phyloP scores from a whole-genome alignment of 2,888 invertebrate genomes.

The Heteromyza rotundicornis region DNA sequence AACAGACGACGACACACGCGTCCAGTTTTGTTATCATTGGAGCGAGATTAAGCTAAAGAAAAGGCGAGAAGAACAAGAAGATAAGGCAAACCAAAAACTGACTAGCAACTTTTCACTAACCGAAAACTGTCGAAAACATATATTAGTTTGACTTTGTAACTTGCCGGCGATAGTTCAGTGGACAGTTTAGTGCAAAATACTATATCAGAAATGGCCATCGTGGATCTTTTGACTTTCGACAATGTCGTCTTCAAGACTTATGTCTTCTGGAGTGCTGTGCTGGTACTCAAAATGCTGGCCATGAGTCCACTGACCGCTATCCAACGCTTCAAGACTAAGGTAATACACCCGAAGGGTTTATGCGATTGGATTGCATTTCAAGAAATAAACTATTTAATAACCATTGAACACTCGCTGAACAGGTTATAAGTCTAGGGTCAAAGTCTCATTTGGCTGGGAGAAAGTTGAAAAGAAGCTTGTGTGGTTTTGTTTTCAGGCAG shows the following conservation, averaged over 20 bases:
- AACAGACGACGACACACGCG: not conserved
- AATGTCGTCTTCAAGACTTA: constrained; percentile 61
- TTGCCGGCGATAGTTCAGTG: not conserved
- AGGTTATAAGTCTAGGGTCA: no score
- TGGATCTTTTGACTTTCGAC: constrained; percentile 44
- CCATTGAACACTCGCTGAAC: no score
- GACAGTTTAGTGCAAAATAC: not conserved
- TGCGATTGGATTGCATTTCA: no score
- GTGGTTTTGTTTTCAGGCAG: not conserved
- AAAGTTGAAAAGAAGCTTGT: not conserved
- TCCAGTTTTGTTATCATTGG: not conserved
- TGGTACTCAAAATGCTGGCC: constrained; percentile 62
- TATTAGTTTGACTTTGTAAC: not conserved
- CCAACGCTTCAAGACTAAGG: constrained; percentile 61
- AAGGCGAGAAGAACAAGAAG: not conserved
- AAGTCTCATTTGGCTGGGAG: not conserved
- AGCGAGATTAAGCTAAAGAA: not conserved
- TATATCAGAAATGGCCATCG: constrained; percentile 37
- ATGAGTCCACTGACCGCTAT: constrained; percentile 62
- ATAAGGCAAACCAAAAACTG: not conserved
- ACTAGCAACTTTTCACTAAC: not conserved
- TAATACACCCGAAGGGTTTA: no score
- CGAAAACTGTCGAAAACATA: not conserved
- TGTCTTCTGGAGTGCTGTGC: constrained; percentile 60
- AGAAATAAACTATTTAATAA: no score